These are phyloP conservation scores for Luscinia luscinia DNA, from an alignment of 2,797 vertebrate genomes.

Conservation along the genomic window DNA sequence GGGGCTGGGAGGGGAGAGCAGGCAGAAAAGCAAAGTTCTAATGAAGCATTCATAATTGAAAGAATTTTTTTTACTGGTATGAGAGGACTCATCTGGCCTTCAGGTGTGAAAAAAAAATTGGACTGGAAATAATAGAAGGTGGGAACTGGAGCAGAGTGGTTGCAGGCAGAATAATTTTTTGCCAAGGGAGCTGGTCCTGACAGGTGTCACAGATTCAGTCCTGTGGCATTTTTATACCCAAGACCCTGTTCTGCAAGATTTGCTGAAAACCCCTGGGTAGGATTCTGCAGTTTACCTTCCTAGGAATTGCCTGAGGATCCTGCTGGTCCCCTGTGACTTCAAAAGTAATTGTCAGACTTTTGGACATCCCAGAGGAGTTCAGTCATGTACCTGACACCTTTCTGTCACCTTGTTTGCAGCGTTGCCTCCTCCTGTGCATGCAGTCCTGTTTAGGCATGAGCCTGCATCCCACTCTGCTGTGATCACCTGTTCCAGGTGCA, in stretches of 20 bases:
- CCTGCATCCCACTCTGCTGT: background rate
- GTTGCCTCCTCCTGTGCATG: background rate
- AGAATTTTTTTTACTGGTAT: background rate
- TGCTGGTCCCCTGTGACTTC: background rate
- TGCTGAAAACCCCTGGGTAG: background rate
- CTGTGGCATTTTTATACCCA: background rate
- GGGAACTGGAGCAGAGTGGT: background rate
- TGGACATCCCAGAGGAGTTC: background rate
- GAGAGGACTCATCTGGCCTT: background rate
- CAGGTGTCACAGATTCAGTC: background rate
- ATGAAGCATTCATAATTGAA: background rate
- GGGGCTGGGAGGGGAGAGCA: background rate
- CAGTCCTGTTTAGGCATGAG: accelerated
- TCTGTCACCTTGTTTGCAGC: background rate
- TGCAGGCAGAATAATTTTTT: background rate
- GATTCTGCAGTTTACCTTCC: background rate
- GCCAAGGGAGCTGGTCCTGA: background rate
- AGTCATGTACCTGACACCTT: accelerated
- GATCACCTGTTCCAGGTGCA: background rate
- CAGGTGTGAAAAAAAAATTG: background rate
- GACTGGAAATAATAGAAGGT: background rate
- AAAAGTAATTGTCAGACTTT: background rate
- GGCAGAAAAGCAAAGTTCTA: background rate
- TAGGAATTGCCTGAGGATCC: background rate
- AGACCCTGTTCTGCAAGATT: background rate